Base-by-base conservation (phyloP, 2,797 vertebrate genomes). In the Scyliorhinus canicula region DNA sequence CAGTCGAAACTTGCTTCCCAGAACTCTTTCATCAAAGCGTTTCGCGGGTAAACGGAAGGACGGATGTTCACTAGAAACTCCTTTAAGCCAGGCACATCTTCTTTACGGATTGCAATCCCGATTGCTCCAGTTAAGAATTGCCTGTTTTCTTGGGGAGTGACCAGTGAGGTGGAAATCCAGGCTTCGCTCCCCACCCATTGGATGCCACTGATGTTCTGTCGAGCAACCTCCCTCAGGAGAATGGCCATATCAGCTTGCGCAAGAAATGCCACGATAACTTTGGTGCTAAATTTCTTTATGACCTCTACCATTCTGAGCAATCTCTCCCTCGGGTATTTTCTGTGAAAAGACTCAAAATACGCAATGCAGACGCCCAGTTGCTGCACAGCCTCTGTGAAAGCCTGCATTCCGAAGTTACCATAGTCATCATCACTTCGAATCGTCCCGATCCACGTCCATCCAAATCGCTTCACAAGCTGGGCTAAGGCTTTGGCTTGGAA, bases 181-280 rank as follows among this genome's bases (percentile, higher is more conserved):
- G 82, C 95, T 26, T 77, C 82, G 28, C 55, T 95, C 16, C 95
- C 95, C 2, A 95, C 14, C 95, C 95, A 95, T 14, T 77, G 52
- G 0, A 77, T 77, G 40, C 95, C 95, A 9, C 44, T 79, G 28
- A 95, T 21, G 19, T 95, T 95, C 40, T 95, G 82, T 52, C 57
- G 47, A 31, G 24, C 31, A 24, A 95, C 24, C 21, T 95, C 82
- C n/a, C 26, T 63, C 3, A 85, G 31, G 2, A 95, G 77, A 50
- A 85, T 57, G n/a, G 8, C 26, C 71, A 95, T 77, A 26, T 77
- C 82, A 3, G 19, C 2, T 47, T 50, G 50, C 9, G 47, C 28
- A 11, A 74, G n/a, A 82, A 95, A 95, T 1, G 82, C 69, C 40
- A 95, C 69, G 28, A 95, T 11, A 55, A 95, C 71, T 60, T 50